Conservation (phyloP, 2,113 vertebrate genomes). For the Hystrix brachyura region DNA sequence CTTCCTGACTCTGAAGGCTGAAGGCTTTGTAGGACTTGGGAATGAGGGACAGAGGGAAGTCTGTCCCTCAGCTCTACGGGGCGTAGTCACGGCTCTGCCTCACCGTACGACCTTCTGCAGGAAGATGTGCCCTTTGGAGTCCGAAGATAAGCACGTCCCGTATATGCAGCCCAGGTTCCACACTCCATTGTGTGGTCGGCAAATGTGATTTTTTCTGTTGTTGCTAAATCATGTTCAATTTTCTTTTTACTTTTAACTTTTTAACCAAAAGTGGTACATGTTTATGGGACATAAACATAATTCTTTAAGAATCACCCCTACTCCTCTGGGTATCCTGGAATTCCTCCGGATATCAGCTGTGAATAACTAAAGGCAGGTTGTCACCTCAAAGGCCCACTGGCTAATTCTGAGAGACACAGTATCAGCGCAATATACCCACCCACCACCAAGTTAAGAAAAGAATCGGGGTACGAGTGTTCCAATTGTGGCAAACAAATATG, state of each 20-base stretch:
- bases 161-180: background rate
- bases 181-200: background rate
- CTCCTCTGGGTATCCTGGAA: background rate
- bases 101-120: too few species aligned
- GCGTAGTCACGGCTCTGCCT: accelerated
- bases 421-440: background rate
- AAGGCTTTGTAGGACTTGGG: background rate
- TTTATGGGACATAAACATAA: background rate
- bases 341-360: background rate
- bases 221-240: background rate
- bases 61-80: background rate
- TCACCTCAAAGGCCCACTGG: background rate
- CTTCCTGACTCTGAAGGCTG: background rate
- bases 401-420: background rate
- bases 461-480: background rate
- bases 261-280: background rate
- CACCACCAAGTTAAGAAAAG: background rate
- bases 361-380: background rate
- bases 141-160: background rate
- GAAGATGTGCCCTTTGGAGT: background rate
- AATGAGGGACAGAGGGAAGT: background rate
- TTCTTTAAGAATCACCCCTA: background rate
- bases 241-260: background rate
- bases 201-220: background rate
- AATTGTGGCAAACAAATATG: background rate